These are phyloP conservation scores for Cirrhinus mrigala DNA, from an alignment of 2,797 vertebrate genomes.

Conservation along the genomic window DNA sequence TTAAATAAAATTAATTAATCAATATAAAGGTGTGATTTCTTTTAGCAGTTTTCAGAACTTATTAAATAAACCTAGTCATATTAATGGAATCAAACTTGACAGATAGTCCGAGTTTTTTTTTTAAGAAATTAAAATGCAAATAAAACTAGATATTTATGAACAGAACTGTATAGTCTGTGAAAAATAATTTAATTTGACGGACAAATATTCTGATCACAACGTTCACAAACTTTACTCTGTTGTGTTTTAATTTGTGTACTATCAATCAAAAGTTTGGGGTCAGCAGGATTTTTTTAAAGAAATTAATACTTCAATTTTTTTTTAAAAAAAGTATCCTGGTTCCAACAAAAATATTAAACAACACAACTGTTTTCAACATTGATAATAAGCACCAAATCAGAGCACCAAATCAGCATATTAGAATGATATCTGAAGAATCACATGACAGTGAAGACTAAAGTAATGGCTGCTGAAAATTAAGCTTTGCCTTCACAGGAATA, in stretches of 20 bases:
- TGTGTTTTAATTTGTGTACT: background rate
- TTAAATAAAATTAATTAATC: too few relatives aligned
- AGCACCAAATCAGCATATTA: background rate
- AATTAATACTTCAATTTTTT: background rate
- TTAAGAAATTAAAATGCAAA: background rate
- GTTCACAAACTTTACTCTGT: background rate
- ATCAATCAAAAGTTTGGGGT: background rate
- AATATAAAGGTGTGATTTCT: background rate
- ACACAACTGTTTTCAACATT: background rate
- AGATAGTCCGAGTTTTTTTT: background rate
- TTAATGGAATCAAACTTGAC: too few relatives aligned
- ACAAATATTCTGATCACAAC: background rate
- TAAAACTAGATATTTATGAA: background rate
- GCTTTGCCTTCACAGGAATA: background rate
- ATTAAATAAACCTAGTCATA: background rate
- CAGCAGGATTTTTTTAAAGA: too few relatives aligned
- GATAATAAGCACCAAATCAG: too few relatives aligned
- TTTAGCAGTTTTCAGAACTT: background rate
- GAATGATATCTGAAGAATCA: background rate
- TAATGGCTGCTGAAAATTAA: background rate
- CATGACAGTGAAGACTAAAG: background rate
- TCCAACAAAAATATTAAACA: background rate
- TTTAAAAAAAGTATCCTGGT: background rate
- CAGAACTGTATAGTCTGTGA: background rate
- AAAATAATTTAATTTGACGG: background rate